These are phyloP conservation scores for Propithecus perrieri DNA, from an alignment of 2,797 vertebrate species.

Conservation along the genomic window DNA sequence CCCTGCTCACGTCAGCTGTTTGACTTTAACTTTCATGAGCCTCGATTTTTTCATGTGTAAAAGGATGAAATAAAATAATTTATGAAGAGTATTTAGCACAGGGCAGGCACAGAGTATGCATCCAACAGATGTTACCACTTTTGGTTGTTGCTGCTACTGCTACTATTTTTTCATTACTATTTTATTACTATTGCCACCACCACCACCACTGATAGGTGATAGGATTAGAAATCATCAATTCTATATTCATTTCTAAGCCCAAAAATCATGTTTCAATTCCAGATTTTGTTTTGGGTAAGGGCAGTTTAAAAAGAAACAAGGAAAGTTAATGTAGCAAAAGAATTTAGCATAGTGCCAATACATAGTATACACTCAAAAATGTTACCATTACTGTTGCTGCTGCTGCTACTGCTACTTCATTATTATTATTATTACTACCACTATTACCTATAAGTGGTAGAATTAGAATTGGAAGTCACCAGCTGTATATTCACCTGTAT, in stretches of 20 bases:
- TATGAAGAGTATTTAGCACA: background rate
- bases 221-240: background rate
- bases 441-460: background rate
- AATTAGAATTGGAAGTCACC: background rate
- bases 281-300: background rate
- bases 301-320: background rate
- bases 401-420: background rate
- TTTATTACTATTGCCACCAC: background rate
- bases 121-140: background rate
- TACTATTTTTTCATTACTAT: background rate
- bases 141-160: background rate
- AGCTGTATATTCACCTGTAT: background rate
- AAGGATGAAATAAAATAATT: background rate
- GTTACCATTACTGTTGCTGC: background rate
- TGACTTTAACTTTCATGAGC: background rate
- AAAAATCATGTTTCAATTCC: background rate
- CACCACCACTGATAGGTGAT: background rate
- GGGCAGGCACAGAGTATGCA: background rate
- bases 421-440: background rate
- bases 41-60: background rate
- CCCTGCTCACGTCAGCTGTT: background rate
- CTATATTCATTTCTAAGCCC: background rate
- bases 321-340: background rate
- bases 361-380: background rate
- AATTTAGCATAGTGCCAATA: background rate